phyloP scores from a whole-genome alignment of 2,888 invertebrate genomes.

The Monochamus alternatus region DNA sequence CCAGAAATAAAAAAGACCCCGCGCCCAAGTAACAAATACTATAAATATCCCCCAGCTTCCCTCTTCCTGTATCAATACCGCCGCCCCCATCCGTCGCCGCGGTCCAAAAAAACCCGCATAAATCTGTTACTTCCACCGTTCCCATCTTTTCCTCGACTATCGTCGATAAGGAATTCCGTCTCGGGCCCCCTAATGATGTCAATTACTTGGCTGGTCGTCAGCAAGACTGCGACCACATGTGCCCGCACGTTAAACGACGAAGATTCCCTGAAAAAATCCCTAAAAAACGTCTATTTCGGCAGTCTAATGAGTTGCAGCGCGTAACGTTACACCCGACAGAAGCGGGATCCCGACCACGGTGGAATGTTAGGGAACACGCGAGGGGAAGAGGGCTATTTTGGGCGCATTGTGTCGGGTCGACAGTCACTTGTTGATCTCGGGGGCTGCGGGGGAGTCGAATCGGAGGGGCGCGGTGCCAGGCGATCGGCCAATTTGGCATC shows the following conservation, averaged over 20 bases:
- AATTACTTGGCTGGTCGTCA: slow-evolving; percentile 62
- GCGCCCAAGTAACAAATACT: no score
- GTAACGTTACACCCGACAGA: slow-evolving; percentile 60
- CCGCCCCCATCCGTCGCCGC: neutral
- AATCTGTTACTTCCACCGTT: slow-evolving; percentile 5
- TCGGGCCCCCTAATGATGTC: slow-evolving; percentile 59
- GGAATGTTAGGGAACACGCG: neutral
- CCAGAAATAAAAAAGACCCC: no score
- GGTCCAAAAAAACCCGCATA: neutral
- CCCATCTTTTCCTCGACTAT: neutral
- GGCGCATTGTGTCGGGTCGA: no score
- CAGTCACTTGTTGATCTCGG: no score
- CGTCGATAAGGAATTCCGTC: slow-evolving; percentile 26
- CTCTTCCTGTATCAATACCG: neutral
- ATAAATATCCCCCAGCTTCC: neutral
- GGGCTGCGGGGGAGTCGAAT: no score
- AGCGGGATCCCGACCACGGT: slow-evolving; percentile 33
- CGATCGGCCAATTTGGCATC: no score
- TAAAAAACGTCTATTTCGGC: slow-evolving; percentile 64
- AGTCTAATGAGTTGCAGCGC: slow-evolving; percentile 64
- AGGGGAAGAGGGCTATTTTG: no score
- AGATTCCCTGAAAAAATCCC: slow-evolving; percentile 60
- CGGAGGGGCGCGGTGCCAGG: no score
- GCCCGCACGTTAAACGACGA: slow-evolving; percentile 66
- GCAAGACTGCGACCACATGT: slow-evolving; percentile 65